Evolutionary conservation across 2,888 invertebrate species (phyloP).

Genomic region (Thymelicus acteon): DNA sequence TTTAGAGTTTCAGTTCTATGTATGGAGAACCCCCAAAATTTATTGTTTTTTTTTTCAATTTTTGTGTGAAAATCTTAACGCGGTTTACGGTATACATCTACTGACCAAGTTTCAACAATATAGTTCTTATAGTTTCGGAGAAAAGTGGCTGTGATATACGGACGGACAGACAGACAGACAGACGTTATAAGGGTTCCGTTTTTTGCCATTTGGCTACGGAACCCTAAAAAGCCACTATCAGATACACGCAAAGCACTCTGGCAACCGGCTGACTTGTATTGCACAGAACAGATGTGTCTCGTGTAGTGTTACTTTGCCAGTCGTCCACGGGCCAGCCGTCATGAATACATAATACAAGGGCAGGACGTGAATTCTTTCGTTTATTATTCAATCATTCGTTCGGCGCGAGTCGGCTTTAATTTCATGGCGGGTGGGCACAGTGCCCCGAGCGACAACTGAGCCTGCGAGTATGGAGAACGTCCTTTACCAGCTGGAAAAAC

Average conservation of each 20-base stretch:
- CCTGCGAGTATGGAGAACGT: slow-evolving; percentile 63
- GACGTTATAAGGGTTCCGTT: too few species aligned
- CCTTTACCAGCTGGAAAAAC: not conserved
- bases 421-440: slow-evolving; percentile 84
- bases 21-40: too few species aligned
- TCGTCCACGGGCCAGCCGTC: slow-evolving; percentile 74
- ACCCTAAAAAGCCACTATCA: not conserved
- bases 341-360: slow-evolving; percentile 84
- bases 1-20: too few species aligned
- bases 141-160: too few species aligned
- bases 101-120: too few species aligned
- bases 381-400: slow-evolving; percentile 86
- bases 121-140: too few species aligned
- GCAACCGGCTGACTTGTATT: slow-evolving; percentile 32
- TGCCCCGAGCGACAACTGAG: slow-evolving; percentile 65
- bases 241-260: not conserved
- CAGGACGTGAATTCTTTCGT: slow-evolving; percentile 84
- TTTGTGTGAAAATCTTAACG: too few species aligned
- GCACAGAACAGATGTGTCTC: slow-evolving; percentile 51
- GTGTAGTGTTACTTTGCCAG: slow-evolving; percentile 52
- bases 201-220: too few species aligned
- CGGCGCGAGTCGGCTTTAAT: slow-evolving; percentile 84
- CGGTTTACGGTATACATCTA: too few species aligned
- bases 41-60: too few species aligned
- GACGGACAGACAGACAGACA: too few species aligned